Conservation (phyloP, 2,888 invertebrate species). For the Plusia festucae region DNA sequence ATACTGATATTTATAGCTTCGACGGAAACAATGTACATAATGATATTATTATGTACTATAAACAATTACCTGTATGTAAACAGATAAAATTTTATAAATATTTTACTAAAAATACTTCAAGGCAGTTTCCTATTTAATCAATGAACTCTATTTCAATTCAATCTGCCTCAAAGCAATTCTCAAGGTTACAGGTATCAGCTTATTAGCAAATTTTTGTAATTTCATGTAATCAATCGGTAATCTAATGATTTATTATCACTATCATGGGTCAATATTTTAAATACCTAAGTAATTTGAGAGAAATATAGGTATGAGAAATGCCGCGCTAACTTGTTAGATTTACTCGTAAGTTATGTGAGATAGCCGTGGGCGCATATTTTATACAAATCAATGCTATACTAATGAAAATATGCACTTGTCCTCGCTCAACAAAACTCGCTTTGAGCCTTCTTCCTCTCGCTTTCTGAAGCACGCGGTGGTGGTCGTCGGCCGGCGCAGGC, state of each 20-base stretch:
- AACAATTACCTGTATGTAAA: background rate
- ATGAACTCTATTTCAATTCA: background rate
- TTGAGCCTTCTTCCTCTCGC: slow-evolving; percentile 84
- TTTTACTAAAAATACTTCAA: background rate
- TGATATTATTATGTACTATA: background rate
- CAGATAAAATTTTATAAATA: background rate
- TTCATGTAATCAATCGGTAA: background rate
- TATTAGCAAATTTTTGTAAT: slow-evolving; percentile 7
- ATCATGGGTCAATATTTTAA: slow-evolving; percentile 16
- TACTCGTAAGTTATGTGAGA: slow-evolving; percentile 30
- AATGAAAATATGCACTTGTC: slow-evolving; percentile 78
- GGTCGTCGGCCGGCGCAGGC: slow-evolving; percentile 73
- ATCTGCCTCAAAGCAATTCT: background rate
- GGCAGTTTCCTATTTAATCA: background rate
- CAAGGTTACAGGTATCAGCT: background rate
- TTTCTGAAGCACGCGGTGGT: slow-evolving; percentile 80
- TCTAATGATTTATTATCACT: slow-evolving; percentile 6
- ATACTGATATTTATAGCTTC: too few species aligned
- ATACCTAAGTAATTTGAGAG: slow-evolving; percentile 28
- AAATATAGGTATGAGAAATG: slow-evolving; percentile 34
- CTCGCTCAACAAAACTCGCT: slow-evolving; percentile 84
- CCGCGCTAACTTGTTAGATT: slow-evolving; percentile 31
- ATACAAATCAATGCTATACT: slow-evolving; percentile 68
- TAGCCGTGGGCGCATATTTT: slow-evolving; percentile 61
- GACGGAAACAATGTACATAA: too few species aligned